Evolutionary conservation across 1,140 invertebrate species (phyloP).

Genomic region (Branchinecta lindahli): DNA sequence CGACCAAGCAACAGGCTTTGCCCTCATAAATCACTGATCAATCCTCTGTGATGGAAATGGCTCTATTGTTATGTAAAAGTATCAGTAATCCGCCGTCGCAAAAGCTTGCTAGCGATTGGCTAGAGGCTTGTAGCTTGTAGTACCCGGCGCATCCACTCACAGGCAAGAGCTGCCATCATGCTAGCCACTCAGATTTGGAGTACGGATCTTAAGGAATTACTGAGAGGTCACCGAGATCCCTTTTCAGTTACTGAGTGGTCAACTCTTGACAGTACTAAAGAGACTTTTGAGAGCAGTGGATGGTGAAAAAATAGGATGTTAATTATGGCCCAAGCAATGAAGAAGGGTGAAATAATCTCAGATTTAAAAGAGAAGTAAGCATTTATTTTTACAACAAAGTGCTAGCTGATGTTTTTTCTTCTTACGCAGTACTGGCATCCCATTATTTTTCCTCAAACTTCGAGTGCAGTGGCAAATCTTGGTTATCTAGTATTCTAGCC

Average conservation of each 20-base stretch:
- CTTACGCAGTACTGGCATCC: too few relatives aligned
- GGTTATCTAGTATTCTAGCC: too few relatives aligned
- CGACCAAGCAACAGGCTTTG: neutral
- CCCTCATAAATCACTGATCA: constrained; percentile 6
- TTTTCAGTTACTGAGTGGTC: neutral
- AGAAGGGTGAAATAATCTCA: neutral
- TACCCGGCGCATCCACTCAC: neutral
- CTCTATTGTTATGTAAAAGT: constrained; percentile 3
- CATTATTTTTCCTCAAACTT: too few relatives aligned
- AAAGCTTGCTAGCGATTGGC: neutral
- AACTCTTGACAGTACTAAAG: neutral
- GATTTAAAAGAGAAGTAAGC: too few relatives aligned
- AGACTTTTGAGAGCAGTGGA: neutral
- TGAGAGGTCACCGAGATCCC: neutral
- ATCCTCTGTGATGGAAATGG: neutral
- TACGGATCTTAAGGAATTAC: neutral
- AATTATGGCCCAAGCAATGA: neutral
- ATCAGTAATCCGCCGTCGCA: neutral
- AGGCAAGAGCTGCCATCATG: neutral
- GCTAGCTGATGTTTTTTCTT: too few relatives aligned
- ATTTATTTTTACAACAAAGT: too few relatives aligned
- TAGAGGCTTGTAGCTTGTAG: neutral
- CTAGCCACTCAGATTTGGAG: neutral
- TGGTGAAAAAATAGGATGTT: neutral
- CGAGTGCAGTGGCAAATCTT: too few relatives aligned